Evolutionary conservation across 2,797 vertebrate species (phyloP).

Genomic region (Varecia variegata): DNA sequence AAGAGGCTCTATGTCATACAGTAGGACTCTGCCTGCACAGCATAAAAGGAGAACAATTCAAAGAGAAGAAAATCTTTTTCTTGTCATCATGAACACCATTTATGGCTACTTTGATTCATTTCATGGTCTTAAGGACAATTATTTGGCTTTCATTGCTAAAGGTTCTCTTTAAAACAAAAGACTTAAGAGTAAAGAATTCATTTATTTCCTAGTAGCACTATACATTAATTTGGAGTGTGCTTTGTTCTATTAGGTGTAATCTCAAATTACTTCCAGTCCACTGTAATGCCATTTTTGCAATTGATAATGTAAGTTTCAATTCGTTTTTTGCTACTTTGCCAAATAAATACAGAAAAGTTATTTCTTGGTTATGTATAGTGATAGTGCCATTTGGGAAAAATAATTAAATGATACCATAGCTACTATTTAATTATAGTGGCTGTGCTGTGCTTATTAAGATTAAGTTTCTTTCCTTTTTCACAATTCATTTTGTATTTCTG

Average conservation of each 20-base stretch:
- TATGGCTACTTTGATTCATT: slow-evolving; percentile 55
- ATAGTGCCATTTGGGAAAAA: slow-evolving; percentile 52
- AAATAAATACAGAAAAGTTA: slow-evolving; percentile 66
- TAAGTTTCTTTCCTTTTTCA: slow-evolving; percentile 55
- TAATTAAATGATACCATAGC: slow-evolving; percentile 67
- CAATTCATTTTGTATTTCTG: slow-evolving; percentile 43
- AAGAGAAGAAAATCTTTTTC: slow-evolving; percentile 38
- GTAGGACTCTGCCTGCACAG: background rate
- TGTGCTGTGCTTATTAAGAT: slow-evolving; percentile 54
- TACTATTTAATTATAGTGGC: slow-evolving; percentile 62
- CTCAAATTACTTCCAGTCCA: slow-evolving; percentile 66
- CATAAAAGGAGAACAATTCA: background rate
- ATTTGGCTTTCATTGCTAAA: slow-evolving; percentile 62
- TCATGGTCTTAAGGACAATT: slow-evolving; percentile 57
- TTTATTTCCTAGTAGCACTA: slow-evolving; percentile 57
- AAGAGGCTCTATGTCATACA: background rate
- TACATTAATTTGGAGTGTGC: slow-evolving; percentile 65
- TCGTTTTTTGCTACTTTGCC: slow-evolving; percentile 43
- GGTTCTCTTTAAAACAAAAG: slow-evolving; percentile 69
- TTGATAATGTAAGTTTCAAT: slow-evolving; percentile 58
- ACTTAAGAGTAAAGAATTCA: slow-evolving; percentile 60
- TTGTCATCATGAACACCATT: slow-evolving; percentile 58
- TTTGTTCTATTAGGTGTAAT: slow-evolving; percentile 63
- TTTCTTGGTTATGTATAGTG: slow-evolving; percentile 54
- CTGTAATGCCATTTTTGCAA: slow-evolving; percentile 48